phyloP scores from a whole-genome alignment of 2,888 invertebrate genomes.

The Lapara coniferarum region DNA sequence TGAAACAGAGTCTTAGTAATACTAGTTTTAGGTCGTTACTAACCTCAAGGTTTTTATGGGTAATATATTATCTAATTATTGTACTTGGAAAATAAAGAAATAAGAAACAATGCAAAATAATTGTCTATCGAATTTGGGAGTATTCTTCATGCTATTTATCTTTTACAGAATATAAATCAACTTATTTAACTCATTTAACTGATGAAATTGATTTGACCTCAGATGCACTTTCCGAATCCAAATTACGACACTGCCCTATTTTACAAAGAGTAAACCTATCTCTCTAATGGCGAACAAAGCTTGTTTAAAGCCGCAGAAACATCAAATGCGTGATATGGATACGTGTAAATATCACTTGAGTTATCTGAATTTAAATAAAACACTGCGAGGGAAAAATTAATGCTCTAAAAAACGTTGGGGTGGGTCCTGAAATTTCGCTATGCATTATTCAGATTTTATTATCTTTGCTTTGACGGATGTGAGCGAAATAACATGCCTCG shows the following conservation, averaged over 20 bases:
- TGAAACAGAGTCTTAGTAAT: neutral
- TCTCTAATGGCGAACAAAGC: conserved; percentile 44
- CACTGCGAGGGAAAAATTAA: neutral
- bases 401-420: neutral
- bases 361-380: neutral
- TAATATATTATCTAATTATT: too few species aligned
- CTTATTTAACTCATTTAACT: too few species aligned
- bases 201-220: neutral
- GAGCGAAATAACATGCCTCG: neutral
- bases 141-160: too few species aligned
- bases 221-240: neutral
- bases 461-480: neutral
- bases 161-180: too few species aligned
- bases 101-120: too few species aligned
- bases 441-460: neutral
- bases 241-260: neutral
- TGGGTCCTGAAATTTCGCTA: too few species aligned
- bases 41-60: too few species aligned
- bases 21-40: too few species aligned
- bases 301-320: conserved; percentile 37
- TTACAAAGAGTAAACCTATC: conserved; percentile 41
- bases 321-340: neutral
- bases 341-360: conserved; percentile 1
- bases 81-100: too few species aligned
- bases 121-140: too few species aligned